Percentiles rank a stretch among this genome's conserved stretches.
Conservation (phyloP, 2,888 invertebrate genomes). For the Acrobasis consociella region DNA sequence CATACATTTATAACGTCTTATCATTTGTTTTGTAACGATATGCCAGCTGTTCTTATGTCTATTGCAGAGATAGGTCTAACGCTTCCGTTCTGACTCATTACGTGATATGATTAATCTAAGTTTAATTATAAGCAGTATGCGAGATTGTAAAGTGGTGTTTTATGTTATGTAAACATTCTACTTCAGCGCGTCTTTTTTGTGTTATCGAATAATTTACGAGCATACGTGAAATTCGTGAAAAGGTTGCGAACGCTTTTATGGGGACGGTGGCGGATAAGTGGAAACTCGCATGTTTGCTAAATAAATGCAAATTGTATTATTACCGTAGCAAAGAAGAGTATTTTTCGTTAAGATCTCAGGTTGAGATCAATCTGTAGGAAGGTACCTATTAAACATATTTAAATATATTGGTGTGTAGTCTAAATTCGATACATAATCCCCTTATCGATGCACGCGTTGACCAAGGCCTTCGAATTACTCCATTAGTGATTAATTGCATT, state of each 20-base stretch:
- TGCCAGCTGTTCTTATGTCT: not conserved
- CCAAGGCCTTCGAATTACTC: too few species aligned
- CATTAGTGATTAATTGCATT: too few species aligned
- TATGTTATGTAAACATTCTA: slow-evolving; percentile 6
- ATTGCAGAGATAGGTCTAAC: slow-evolving; percentile 6
- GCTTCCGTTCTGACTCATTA: slow-evolving; percentile 17
- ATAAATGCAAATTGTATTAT: too few species aligned
- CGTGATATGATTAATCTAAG: slow-evolving; percentile 12
- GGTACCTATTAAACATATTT: too few species aligned
- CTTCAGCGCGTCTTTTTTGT: slow-evolving; percentile 4
- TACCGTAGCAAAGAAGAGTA: too few species aligned
- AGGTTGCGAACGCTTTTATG: not conserved
- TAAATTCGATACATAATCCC: too few species aligned
- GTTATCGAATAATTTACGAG: slow-evolving; percentile 1
- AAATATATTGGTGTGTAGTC: too few species aligned
- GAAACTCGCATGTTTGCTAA: not conserved
- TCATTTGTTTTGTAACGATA: slow-evolving; percentile 16
- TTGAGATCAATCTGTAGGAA: too few species aligned
- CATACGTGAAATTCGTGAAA: slow-evolving; percentile 3
- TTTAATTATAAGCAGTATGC: slow-evolving; percentile 3
- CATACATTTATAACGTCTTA: slow-evolving; percentile 14
- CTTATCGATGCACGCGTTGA: too few species aligned
- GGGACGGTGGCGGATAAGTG: not conserved
- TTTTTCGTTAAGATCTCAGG: too few species aligned
- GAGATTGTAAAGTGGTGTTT: not conserved